Percentiles rank a stretch among this genome's conserved stretches.
phyloP scores from a whole-genome alignment of 1,140 invertebrate species.

The Bilobella aurantiaca region DNA sequence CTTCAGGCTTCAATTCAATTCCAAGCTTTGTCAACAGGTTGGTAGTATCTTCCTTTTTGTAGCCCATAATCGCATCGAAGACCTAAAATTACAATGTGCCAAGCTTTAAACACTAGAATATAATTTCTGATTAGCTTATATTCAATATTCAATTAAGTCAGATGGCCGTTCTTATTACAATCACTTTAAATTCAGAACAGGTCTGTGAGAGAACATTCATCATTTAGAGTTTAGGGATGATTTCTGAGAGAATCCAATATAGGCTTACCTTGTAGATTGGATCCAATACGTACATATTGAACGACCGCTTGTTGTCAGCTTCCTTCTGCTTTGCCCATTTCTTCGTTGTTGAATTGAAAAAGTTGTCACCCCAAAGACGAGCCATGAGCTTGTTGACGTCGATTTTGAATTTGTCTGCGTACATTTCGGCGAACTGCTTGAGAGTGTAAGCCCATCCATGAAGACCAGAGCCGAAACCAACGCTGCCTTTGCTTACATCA shows the following conservation, averaged over 20 bases:
- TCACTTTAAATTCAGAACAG: conserved; percentile 36
- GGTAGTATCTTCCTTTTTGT: conserved; percentile 89
- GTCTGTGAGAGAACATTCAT: conserved; percentile 37
- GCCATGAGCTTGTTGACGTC: conserved; percentile 96
- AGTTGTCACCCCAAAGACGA: conserved; percentile 91
- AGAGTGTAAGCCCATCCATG: conserved; percentile 99
- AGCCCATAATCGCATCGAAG: conserved; percentile 96
- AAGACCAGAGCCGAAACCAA: conserved; percentile 97
- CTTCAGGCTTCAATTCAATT: conserved; percentile 84
- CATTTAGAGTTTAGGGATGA: conserved; percentile 21
- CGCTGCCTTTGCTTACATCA: conserved; percentile 93
- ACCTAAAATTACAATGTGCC: no score
- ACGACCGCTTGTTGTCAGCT: conserved; percentile 85
- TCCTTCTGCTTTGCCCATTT: conserved; percentile 93
- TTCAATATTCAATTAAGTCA: conserved; percentile 11
- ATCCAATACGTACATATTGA: conserved; percentile 96
- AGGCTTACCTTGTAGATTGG: conserved; percentile 86
- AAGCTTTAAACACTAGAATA: conserved; percentile 11
- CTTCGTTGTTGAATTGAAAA: conserved; percentile 94
- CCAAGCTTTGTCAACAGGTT: conserved; percentile 76
- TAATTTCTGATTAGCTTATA: background rate
- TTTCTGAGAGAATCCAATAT: conserved; percentile 6
- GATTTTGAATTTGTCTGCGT: conserved; percentile 96
- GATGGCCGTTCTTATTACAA: conserved; percentile 28
- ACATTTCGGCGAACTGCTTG: conserved; percentile 99